phyloP scores from a whole-genome alignment of 1,140 invertebrate genomes.

The Nasonia longicornis region DNA sequence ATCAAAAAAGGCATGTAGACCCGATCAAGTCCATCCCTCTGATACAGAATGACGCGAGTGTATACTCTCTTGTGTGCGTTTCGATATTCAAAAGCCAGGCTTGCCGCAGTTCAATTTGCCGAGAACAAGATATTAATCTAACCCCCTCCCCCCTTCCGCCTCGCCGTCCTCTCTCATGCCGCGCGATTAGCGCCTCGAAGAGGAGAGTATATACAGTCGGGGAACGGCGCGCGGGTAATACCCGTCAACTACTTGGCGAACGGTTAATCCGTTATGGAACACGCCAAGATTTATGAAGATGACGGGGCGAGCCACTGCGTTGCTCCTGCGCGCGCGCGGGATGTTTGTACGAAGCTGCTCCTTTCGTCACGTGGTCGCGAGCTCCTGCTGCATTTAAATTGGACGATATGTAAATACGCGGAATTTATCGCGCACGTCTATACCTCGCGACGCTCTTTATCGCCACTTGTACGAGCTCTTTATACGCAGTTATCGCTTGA shows the following conservation, averaged over 20 bases:
- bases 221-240: conserved; percentile 17
- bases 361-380: conserved; percentile 39
- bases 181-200: conserved; percentile 22
- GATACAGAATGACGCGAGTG: too few species aligned
- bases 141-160: neutral
- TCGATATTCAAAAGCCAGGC: conserved; percentile 10
- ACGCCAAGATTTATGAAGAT: conserved; percentile 46
- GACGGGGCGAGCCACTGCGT: conserved; percentile 29
- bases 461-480: neutral
- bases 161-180: neutral
- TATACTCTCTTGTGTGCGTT: neutral
- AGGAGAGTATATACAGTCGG: neutral
- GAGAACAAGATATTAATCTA: conserved; percentile 35
- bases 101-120: conserved; percentile 21
- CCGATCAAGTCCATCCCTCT: neutral
- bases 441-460: neutral
- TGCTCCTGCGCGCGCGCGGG: neutral
- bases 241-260: conserved; percentile 35
- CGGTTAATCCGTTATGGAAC: conserved; percentile 43
- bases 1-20: neutral
- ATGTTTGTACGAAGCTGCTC: conserved; percentile 17
- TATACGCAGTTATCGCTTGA: neutral
- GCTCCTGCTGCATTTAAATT: conserved; percentile 43
- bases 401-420: conserved; percentile 43
- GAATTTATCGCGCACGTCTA: conserved; percentile 35